These are phyloP conservation scores for Coelopa frigida DNA, from an alignment of 1,140 invertebrate species.

Conservation along the genomic window DNA sequence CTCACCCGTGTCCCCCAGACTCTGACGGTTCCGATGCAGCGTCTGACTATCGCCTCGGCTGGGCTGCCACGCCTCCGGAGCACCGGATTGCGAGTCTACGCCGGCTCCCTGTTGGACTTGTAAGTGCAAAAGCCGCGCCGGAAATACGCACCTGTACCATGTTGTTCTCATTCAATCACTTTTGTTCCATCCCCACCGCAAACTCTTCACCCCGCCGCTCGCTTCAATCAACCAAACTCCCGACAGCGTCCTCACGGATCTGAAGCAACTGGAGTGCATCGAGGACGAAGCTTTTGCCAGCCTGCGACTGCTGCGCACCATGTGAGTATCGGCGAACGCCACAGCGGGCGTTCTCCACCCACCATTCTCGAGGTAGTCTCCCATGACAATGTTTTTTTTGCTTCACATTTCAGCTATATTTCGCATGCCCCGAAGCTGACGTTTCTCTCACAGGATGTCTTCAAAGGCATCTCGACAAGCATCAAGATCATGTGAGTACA, in stretches of 20 bases:
- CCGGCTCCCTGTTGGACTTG: constrained; percentile 33
- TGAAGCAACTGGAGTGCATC: constrained; percentile 44
- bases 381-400: constrained; percentile 11
- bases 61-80: constrained; percentile 31
- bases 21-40: constrained; percentile 28
- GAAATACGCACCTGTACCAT: neutral
- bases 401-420: constrained; percentile 45
- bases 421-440: constrained; percentile 47
- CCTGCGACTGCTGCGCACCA: constrained; percentile 44
- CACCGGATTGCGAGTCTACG: constrained; percentile 36
- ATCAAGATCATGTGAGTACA: constrained; percentile 48
- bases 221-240: neutral
- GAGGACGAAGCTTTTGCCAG: constrained; percentile 46
- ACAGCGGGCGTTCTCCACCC: too few species aligned
- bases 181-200: neutral
- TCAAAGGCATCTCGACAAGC: constrained; percentile 43
- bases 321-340: too few species aligned
- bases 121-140: constrained; percentile 20
- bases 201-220: neutral
- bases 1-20: constrained; percentile 37
- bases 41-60: constrained; percentile 38
- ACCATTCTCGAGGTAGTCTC: too few species aligned
- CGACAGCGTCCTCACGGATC: constrained; percentile 44
- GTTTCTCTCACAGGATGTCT: constrained; percentile 45
- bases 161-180: neutral